phyloP scores from a whole-genome alignment of 2,113 vertebrate species.

The Tautogolabrus adspersus region DNA sequence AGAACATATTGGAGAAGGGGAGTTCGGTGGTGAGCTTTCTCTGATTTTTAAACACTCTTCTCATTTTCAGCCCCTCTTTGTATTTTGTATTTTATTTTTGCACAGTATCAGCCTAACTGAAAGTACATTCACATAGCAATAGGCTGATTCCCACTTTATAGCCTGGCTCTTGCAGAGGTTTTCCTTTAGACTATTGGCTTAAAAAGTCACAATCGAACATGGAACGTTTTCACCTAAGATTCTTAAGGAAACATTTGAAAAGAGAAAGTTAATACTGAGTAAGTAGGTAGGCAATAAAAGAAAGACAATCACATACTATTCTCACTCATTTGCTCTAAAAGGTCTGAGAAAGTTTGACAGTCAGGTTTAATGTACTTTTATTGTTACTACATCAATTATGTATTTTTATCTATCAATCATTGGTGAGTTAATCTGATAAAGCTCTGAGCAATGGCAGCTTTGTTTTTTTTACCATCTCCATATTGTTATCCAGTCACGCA shows the following conservation, averaged over 20 bases:
- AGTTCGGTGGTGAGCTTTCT: constrained; percentile 89
- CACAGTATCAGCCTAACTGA: too few relatives aligned
- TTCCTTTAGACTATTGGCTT: background rate
- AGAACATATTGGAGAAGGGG: constrained; percentile 88
- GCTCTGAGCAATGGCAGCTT: too few relatives aligned
- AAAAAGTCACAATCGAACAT: background rate
- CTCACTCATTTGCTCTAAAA: too few relatives aligned
- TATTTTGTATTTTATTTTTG: background rate
- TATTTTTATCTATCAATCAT: background rate
- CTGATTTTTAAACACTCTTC: background rate
- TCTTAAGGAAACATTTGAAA: too few relatives aligned
- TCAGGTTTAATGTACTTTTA: background rate
- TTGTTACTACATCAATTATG: background rate
- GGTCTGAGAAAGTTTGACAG: too few relatives aligned
- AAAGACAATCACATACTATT: too few relatives aligned
- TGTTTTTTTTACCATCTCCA: background rate
- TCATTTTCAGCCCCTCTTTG: background rate
- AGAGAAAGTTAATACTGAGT: too few relatives aligned
- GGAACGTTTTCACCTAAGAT: too few relatives aligned
- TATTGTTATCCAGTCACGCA: background rate
- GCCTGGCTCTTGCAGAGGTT: background rate
- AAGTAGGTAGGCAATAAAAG: too few relatives aligned
- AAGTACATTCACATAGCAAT: background rate
- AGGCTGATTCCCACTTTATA: background rate
- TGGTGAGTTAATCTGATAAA: background rate